Evolutionary conservation across 2,888 invertebrate species (phyloP).

Genomic region (Tipula confusa): DNA sequence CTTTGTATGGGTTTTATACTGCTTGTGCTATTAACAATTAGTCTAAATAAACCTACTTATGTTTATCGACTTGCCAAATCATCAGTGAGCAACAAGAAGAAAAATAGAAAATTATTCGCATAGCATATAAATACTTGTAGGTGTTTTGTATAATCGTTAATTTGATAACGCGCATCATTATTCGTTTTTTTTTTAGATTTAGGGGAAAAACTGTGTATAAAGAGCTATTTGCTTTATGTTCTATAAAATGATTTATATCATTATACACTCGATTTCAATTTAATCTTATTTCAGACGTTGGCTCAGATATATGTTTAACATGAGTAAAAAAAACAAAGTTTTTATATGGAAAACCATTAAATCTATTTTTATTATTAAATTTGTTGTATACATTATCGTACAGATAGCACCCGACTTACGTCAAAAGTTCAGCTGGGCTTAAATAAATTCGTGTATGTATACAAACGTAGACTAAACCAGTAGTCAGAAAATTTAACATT

Average conservation of each 20-base stretch:
- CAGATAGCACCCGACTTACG: neutral
- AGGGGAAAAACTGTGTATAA: neutral
- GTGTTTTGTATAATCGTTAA: neutral
- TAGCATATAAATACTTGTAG: neutral
- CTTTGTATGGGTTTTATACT: neutral
- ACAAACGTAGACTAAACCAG: no score
- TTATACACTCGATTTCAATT: neutral
- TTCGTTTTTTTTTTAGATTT: neutral
- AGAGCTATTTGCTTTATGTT: neutral
- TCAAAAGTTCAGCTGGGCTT: no score
- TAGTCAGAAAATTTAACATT: no score
- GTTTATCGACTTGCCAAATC: neutral
- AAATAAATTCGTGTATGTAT: no score
- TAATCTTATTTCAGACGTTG: neutral
- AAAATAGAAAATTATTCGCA: neutral
- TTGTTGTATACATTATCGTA: neutral
- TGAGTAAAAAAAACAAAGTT: neutral
- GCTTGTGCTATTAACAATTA: neutral
- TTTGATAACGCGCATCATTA: neutral
- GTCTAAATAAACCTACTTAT: neutral
- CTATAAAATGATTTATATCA: neutral
- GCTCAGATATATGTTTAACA: neutral
- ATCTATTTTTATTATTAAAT: neutral
- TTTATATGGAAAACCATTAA: conserved; percentile 3
- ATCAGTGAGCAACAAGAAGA: neutral